These are phyloP conservation scores for Atta texana DNA, from an alignment of 1,140 invertebrate species.

Conservation along the genomic window DNA sequence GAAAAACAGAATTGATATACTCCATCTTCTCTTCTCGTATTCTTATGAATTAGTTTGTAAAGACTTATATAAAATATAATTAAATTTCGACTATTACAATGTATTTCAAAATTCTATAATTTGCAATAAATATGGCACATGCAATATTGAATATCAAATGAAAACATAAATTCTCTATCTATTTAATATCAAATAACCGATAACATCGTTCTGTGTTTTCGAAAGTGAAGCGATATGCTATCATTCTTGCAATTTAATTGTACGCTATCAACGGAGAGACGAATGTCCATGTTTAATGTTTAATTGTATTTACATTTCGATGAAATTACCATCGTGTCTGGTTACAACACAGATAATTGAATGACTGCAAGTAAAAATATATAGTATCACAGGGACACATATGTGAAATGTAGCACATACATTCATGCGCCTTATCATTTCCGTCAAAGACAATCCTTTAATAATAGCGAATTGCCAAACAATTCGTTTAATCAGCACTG, in stretches of 20 bases:
- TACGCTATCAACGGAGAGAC: conserved; percentile 7
- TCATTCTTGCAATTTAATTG: conserved; percentile 50
- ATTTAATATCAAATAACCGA: conserved; percentile 58
- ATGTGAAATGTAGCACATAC: background rate
- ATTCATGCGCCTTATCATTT: conserved; percentile 37
- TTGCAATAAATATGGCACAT: conserved; percentile 48
- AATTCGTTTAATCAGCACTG: conserved; percentile 62
- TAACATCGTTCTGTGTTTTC: conserved; percentile 15
- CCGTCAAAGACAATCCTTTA: conserved; percentile 19
- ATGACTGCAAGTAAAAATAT: conserved; percentile 10
- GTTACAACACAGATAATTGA: background rate
- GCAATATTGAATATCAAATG: conserved; percentile 54
- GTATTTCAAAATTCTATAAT: conserved; percentile 29
- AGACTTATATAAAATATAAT: conserved; percentile 24
- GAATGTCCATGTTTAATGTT: conserved; percentile 32
- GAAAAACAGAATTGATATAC: background rate
- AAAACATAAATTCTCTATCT: conserved; percentile 44
- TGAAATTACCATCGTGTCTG: background rate
- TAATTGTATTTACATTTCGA: conserved; percentile 40
- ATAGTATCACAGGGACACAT: background rate
- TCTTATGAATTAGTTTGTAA: background rate
- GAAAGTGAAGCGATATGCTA: conserved; percentile 33
- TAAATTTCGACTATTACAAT: conserved; percentile 20
- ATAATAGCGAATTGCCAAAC: conserved; percentile 56
- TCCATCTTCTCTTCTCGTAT: background rate